Percentiles rank a stretch among this genome's conserved stretches.
These are phyloP conservation scores for Melanerpes aurifrons DNA, from an alignment of 2,113 vertebrate genomes.

Conservation along the genomic window DNA sequence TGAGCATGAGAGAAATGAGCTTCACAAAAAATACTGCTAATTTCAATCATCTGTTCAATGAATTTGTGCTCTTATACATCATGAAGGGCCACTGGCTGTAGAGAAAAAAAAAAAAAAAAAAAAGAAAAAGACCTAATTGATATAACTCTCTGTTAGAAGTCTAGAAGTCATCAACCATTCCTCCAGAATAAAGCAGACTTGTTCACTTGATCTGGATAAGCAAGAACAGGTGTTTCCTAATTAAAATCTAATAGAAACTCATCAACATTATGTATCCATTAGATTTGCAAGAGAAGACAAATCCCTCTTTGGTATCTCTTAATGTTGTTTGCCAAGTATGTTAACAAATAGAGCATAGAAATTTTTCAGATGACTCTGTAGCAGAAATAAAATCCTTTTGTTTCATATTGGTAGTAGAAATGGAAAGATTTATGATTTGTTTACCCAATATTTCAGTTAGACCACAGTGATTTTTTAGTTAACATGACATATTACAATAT, in stretches of 20 bases:
- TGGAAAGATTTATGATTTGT: not conserved
- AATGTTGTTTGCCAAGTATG: not conserved
- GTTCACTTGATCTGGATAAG: not conserved
- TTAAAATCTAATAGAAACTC: constrained; percentile 15
- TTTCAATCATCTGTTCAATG: not conserved
- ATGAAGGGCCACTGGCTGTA: not conserved
- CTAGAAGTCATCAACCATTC: not conserved
- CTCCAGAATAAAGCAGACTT: not conserved
- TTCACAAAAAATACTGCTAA: not conserved
- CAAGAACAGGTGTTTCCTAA: constrained; percentile 23
- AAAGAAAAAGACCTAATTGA: not conserved
- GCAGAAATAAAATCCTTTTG: not conserved
- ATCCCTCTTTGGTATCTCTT: not conserved
- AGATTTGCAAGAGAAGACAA: not conserved
- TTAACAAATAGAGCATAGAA: not conserved
- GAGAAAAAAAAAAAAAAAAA: not conserved
- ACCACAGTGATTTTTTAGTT: not conserved
- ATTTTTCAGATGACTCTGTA: not conserved
- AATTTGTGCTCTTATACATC: not conserved
- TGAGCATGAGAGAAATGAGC: not conserved
- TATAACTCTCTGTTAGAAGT: not conserved
- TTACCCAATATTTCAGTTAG: not conserved
- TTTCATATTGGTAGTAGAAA: not conserved
- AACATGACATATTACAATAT: not conserved
- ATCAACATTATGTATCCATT: not conserved